Evolutionary conservation across 2,797 vertebrate genomes (phyloP), one percentile per base, ranked within the genome.

Genomic region (Distichodus sexfasciatus): DNA sequence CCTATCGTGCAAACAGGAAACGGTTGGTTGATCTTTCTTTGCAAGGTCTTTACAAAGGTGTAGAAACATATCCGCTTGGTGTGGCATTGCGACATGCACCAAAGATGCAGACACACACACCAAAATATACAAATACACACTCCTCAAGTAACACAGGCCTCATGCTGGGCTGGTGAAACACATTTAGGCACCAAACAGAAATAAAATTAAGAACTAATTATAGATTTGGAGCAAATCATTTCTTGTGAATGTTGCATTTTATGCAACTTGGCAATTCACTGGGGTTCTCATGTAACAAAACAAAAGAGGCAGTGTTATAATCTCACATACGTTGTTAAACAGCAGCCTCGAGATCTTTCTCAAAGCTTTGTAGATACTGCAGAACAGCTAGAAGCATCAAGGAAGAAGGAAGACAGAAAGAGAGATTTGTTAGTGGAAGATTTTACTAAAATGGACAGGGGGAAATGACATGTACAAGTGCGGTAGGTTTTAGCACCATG

Each of bases 1-100:
- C 95, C 95, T 96, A 93, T 84, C 79, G 78, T 89, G 90, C 88
- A 96, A 96, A 96, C 94, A 97, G 94, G 95, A 98, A 97, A 88
- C 10, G 21, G 48, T 76, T 74, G 80, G 83, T 80, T 41, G 9
- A 74, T 84, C 85, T 85, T 75, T 66, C 73, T 62, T 80, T 79
- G 55, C 76, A 75, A 53, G 80, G 81, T 86, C 87, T 83, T 72
- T 83, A 78, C 47, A 80, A 81, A 84, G 70, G 72, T 90, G 83
- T 76, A 85, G 77, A 72, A 71, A 79, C 51, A 55, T 75, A 86
- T 85, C 83, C 79, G 72, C 40, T 80, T 31, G 60, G n/a, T 41
- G 66, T 70, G n/a, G n/a, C 38, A 35, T 74, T 66, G 71, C 53
- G 35, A 77, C 76, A 76, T 82, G 81, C 81, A 80, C 61, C 71